Conservation (phyloP, 1,140 invertebrate species). For the Ooceraea biroi region DNA sequence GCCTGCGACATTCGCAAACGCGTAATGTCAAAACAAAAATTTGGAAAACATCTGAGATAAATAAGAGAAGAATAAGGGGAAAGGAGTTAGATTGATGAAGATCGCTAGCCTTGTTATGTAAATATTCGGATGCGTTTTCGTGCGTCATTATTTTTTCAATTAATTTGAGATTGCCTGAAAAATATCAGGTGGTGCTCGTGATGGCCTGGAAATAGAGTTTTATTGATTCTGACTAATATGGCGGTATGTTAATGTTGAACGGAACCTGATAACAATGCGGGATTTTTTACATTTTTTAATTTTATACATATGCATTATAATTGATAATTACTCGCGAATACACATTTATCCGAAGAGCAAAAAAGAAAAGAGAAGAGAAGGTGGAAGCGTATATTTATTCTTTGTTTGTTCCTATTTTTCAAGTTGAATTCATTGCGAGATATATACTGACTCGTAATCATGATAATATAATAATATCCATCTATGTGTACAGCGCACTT, state of each 20-base stretch:
- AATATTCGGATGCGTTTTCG: constrained; percentile 82
- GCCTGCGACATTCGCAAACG: constrained; percentile 27
- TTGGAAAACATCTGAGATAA: background rate
- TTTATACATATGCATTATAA: constrained; percentile 84
- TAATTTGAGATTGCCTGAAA: constrained; percentile 67
- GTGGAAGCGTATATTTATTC: constrained; percentile 59
- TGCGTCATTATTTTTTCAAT: constrained; percentile 77
- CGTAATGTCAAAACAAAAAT: constrained; percentile 1
- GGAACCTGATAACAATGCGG: constrained; percentile 55
- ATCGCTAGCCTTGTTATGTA: constrained; percentile 80
- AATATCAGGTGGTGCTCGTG: constrained; percentile 72
- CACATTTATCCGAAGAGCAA: constrained; percentile 69
- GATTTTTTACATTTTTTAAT: constrained; percentile 85
- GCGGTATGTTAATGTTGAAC: constrained; percentile 69
- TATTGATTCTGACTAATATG: constrained; percentile 52
- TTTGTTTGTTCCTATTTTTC: constrained; percentile 75
- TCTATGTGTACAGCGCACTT: constrained; percentile 84
- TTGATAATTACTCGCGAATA: constrained; percentile 82
- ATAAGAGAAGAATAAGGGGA: background rate
- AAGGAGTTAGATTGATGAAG: background rate
- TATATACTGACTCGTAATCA: constrained; percentile 59
- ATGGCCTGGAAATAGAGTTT: constrained; percentile 62
- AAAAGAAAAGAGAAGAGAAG: constrained; percentile 72
- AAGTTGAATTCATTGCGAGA: constrained; percentile 72
- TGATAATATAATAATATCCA: constrained; percentile 76